Conservation (phyloP, 2,888 invertebrate genomes). For the Coelogynopora nodosa region DNA sequence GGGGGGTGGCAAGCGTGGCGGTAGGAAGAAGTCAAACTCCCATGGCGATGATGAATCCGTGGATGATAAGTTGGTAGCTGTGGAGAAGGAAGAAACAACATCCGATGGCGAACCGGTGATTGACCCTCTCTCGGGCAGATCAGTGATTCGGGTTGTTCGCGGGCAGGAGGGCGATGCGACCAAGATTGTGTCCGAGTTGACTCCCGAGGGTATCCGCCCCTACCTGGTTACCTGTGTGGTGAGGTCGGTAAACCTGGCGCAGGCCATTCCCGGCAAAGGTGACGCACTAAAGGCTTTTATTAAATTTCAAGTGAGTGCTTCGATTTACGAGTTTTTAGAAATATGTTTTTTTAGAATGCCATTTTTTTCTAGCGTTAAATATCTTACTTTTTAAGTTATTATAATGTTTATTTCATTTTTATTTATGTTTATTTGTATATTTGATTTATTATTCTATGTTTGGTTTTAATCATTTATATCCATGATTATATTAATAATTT, state of each 20-base stretch:
- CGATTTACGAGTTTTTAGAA: too few relatives aligned
- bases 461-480: too few relatives aligned
- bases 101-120: not conserved
- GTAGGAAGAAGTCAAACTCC: conserved; percentile 48
- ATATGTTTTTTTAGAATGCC: not conserved
- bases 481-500: too few relatives aligned
- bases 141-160: conserved; percentile 57
- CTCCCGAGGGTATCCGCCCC: conserved; percentile 65
- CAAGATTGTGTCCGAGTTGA: conserved; percentile 58
- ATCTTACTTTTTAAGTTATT: not conserved
- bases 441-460: too few relatives aligned
- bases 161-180: conserved; percentile 51
- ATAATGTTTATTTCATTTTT: not conserved
- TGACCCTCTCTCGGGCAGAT: conserved; percentile 49
- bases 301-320: not conserved
- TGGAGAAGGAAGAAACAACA: not conserved
- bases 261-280: not conserved
- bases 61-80: not conserved
- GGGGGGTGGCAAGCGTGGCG: conserved; percentile 53
- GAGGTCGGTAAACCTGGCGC: conserved; percentile 66
- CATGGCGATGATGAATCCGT: not conserved
- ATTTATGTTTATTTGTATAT: not conserved
- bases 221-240: conserved; percentile 74
- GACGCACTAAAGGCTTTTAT: not conserved
- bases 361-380: not conserved